Evolutionary conservation across 92 coral and sea anemone species (phyloP).

Genomic region (Heliopora coerulea): DNA sequence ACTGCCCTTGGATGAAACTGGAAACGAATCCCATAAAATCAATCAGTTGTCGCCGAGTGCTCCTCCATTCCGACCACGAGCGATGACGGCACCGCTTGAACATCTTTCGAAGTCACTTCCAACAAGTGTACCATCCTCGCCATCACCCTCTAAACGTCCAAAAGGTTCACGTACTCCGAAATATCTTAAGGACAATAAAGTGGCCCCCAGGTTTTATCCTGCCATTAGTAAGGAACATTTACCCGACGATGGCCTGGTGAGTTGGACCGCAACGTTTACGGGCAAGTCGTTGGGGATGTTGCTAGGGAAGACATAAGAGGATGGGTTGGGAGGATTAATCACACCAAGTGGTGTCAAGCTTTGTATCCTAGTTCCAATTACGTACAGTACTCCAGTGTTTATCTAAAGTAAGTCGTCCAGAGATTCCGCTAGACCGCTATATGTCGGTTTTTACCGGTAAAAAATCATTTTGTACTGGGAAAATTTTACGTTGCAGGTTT

Average conservation of each 20-base stretch:
- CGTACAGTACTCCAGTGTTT: no score
- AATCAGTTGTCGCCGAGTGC: conserved; percentile 86
- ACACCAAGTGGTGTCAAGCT: no score
- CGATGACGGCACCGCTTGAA: conserved; percentile 74
- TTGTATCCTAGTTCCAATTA: no score
- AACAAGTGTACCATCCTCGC: conserved; percentile 75
- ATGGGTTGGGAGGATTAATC: no score
- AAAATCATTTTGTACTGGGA: no score
- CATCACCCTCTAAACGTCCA: conserved; percentile 57
- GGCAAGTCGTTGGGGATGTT: no score
- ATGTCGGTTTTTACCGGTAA: no score
- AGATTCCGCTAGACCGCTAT: no score
- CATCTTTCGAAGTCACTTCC: conserved; percentile 88
- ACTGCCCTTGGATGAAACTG: conserved; percentile 36
- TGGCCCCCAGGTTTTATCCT: conserved; percentile 95
- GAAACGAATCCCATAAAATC: background rate
- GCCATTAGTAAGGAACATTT: conserved; percentile 81
- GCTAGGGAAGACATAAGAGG: no score
- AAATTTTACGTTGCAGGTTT: no score
- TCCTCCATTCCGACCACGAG: conserved; percentile 94
- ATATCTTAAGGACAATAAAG: conserved; percentile 78
- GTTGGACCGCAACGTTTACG: background rate
- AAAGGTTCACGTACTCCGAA: conserved; percentile 94
- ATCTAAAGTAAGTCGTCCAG: no score
- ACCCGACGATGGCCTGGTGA: conserved; percentile 58